These are phyloP conservation scores for Drosophila mayaguana DNA, from an alignment of 2,888 invertebrate genomes.

Conservation along the genomic window DNA sequence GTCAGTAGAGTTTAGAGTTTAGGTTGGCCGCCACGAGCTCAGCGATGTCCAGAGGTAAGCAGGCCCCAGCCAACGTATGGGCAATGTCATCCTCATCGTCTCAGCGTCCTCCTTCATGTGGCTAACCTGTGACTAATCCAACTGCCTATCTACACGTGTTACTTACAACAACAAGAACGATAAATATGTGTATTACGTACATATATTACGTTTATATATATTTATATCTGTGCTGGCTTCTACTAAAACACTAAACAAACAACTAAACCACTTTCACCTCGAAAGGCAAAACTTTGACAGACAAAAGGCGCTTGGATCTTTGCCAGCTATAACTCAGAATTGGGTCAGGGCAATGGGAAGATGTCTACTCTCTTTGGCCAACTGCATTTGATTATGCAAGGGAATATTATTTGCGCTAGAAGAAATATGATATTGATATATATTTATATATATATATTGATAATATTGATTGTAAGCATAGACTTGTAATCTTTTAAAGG, in stretches of 20 bases:
- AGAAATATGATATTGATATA: not conserved
- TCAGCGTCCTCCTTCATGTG: conserved; percentile 43
- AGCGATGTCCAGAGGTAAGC: conserved; percentile 52
- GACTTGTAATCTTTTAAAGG: not conserved
- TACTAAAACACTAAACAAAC: conserved; percentile 51
- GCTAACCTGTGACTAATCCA: conserved; percentile 48
- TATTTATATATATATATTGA: too few species aligned
- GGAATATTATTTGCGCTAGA: not conserved
- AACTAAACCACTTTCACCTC: conserved; percentile 43
- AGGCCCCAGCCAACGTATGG: conserved; percentile 25
- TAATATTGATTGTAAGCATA: not conserved
- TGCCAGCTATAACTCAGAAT: conserved; percentile 36
- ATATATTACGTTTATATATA: not conserved
- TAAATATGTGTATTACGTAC: not conserved
- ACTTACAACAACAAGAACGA: conserved; percentile 17
- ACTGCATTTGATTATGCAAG: not conserved
- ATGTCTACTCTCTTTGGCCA: not conserved
- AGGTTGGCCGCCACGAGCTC: conserved; percentile 30
- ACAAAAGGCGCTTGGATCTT: conserved; percentile 22
- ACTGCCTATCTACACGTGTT: conserved; percentile 26
- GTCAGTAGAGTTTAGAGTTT: conserved; percentile 21
- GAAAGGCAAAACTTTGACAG: conserved; percentile 4
- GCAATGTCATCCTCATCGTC: conserved; percentile 43
- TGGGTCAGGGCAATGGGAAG: conserved; percentile 40
- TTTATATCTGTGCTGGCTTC: conserved; percentile 28